Evolutionary conservation across 2,888 invertebrate species (phyloP), one percentile per base, ranked within the genome.

Genomic region (Andricus curvator): DNA sequence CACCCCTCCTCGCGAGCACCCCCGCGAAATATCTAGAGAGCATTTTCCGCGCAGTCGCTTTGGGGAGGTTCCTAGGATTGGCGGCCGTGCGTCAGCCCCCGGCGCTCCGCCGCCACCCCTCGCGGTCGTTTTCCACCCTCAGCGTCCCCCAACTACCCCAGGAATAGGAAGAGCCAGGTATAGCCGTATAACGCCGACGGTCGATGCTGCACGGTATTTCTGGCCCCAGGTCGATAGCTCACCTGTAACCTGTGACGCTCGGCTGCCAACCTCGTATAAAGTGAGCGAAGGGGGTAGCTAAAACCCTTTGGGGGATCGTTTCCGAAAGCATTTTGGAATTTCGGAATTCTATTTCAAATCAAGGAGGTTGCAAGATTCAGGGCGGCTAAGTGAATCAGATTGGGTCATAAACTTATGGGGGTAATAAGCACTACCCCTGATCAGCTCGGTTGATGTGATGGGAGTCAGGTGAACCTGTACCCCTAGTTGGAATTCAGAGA

Each of bases 171-270:
- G 85, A 85, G 88, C 88, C 84, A 84, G 84, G 84, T 84, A 84
- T 79, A 88, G 86, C 77, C 88, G 82, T 83, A 80, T 74, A 88
- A 88, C 82, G 85, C 84, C 82, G 65, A 84, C 90, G 92, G 92
- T 92, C 92, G 92, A 92, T 92, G 92, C 88, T 92, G 91, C 92
- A 87, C 91, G 91, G 92, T 92, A 92, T 92, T 92, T 91, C 91
- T 91, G 88, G 90, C 89, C 87, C 89, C 91, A 92, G 92, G 92
- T 93, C 92, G 92, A 92, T 92, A 92, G 85, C 88, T 89, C 88
- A 89, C 90, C 89, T 89, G 88, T 88, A 88, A 87, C 88, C 74
- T 74, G 74, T 56, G 56, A 85, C 86, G 81, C 85, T 85, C 86
- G 84, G 85, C 85, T 87, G 85, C 85, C 84, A 84, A 81, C 85